Evolutionary conservation across 2,797 vertebrate species (phyloP), one percentile per base, ranked within the genome.

Genomic region (Sciurus carolinensis): DNA sequence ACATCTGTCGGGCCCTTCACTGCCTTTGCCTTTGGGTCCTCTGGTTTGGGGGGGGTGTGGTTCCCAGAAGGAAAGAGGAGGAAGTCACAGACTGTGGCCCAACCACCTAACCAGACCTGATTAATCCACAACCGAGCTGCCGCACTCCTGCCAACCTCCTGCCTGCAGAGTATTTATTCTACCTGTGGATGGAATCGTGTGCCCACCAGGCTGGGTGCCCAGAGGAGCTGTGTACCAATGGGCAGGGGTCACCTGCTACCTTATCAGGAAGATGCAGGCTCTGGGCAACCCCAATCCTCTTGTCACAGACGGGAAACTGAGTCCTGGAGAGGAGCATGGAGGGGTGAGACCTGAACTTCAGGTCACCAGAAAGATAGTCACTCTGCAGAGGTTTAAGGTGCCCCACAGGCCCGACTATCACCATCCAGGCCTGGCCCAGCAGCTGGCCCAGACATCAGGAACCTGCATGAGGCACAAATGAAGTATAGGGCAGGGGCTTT

Each of bases 401-500:
- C 22, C 39, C 0, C 4, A 13, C 1, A 1, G 1, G 7, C 52
- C 72, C 20, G 44, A 50, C 36, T 44, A 10, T 54, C 26, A 54
- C 9, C 3, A 5, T 11, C 17, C 59, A 3, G 33, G 69, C 50
- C 44, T 2, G 3, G 69, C 44, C 44, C 71, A 3, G 7, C 64
- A 39, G 1, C n/a, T 2, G 0, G 47, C 28, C 52, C 30, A 12
- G 62, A 73, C 1, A 30, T n/a, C 39, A 50, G 77, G 81, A 54
- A 36, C 2, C 36, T 0, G 1, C 47, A 2, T 1, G 5, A 47
- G 7, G n/a, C 0, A 0, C 66, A 0, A 0, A 8, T 6, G 36
- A 67, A 57, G 72, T 17, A 57, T 54, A 39, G 71, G 81, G 64
- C 0, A 50, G 26, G 10, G 54, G 30, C 11, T 5, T n/a, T 44